Percentiles rank a stretch among this genome's conserved stretches.
phyloP scores from a whole-genome alignment of 2,797 vertebrate genomes.

The Prionace glauca region DNA sequence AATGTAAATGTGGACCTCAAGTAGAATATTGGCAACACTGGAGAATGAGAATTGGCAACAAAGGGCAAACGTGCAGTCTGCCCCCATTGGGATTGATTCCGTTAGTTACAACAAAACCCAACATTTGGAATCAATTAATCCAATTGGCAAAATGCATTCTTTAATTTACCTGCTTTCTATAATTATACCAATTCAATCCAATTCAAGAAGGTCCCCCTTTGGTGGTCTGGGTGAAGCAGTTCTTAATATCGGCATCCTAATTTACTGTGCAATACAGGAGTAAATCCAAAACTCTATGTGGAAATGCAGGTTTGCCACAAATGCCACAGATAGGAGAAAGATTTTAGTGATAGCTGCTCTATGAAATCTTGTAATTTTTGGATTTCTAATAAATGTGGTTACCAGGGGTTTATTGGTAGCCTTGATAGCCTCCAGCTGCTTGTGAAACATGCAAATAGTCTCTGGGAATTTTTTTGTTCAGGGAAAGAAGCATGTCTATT shows the following conservation, averaged over 20 bases:
- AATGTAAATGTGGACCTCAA: neutral
- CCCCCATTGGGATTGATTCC: neutral
- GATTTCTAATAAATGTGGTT: too few species aligned
- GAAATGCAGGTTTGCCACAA: too few species aligned
- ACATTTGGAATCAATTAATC: neutral
- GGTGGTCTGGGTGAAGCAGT: neutral
- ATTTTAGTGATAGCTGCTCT: too few species aligned
- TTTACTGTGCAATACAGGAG: neutral
- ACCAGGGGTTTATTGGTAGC: too few species aligned
- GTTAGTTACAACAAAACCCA: neutral
- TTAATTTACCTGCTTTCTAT: neutral
- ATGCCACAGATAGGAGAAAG: too few species aligned
- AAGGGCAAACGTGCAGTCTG: neutral
- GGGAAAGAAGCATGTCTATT: too few species aligned
- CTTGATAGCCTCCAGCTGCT: too few species aligned
- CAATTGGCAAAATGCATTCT: neutral
- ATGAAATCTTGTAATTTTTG: too few species aligned
- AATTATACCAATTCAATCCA: neutral
- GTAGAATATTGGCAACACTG: neutral
- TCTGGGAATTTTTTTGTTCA: too few species aligned
- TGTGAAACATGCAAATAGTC: too few species aligned
- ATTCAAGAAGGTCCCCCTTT: neutral
- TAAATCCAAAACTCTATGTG: too few species aligned
- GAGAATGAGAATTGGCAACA: neutral
- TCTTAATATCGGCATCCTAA: neutral